Evolutionary conservation across 2,113 vertebrate genomes (phyloP), one percentile per base, ranked within the genome.

Genomic region (Microcebus ravelobensis): DNA sequence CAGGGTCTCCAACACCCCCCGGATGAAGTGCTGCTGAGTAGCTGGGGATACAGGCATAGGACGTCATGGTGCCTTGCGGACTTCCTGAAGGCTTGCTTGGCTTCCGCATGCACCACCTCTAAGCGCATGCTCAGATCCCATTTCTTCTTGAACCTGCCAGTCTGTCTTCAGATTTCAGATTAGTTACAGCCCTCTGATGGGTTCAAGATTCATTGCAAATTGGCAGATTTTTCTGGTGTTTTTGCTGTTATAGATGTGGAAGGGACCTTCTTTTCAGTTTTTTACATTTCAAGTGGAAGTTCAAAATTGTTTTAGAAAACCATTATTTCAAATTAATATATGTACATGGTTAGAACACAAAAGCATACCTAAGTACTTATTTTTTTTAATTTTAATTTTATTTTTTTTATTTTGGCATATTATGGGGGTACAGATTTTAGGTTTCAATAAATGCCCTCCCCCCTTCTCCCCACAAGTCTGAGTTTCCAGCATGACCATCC

Each of bases 121-220:
- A 29, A 63, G 36, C 34, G 23, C 45, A 27, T 25, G 18, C 48
- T 93, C 50, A 34, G 13, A 57, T 52, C 48, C 42, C 17, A 12
- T 61, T 25, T 45, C 21, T 61, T 90, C 57, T 20, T 90, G 67
- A 34, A 59, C 20, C 15, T 13, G 36, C 10, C 25, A 45, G 17
- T 31, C 8, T 61, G 15, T 63, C n/a, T 61, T 76, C 36, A 95
- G 65, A 90, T 74, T 95, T 95, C 68, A 93, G 61, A 20, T 68
- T 29, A 59, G 7, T 42, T 67, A 36, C 4, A 25, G 65, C 50
- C 82, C 31, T 36, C 31, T 57, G 13, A 65, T 13, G 13, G 8
- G 42, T 63, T 96, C 67, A 87, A 68, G 36, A 79, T 39, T 76
- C 82, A 67, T 23, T 23, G 12, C 31, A 39, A 68, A n/a, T 23